These are phyloP conservation scores for Gadopsis bispinosus DNA, from an alignment of 2,797 vertebrate species.

Conservation along the genomic window DNA sequence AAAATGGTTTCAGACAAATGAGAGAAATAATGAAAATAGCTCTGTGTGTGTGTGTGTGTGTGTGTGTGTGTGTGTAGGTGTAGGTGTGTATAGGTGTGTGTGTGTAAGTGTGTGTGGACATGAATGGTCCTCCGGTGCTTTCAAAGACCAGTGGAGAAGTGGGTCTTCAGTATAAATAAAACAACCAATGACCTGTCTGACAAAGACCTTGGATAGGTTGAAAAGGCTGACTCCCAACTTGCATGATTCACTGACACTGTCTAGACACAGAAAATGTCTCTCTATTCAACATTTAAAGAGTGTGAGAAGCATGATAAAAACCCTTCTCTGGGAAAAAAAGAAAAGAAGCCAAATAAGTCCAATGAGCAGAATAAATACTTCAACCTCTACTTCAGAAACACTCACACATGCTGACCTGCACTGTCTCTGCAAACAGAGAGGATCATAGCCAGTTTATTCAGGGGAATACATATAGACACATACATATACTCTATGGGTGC, in stretches of 20 bases:
- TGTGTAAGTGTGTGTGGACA: neutral
- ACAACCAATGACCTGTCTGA: constrained; percentile 47
- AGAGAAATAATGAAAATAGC: constrained; percentile 22
- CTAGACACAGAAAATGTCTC: constrained; percentile 61
- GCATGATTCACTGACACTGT: constrained; percentile 60
- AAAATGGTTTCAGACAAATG: constrained; percentile 4
- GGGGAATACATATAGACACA: constrained; percentile 29
- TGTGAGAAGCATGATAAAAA: constrained; percentile 25
- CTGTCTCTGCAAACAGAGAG: constrained; percentile 39
- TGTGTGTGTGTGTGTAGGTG: no score
- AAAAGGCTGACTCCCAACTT: constrained; percentile 58
- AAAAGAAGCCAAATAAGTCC: constrained; percentile 19
- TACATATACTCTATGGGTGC: constrained; percentile 32
- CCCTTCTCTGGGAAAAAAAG: constrained; percentile 19
- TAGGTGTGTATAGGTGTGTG: no score
- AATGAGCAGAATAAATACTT: constrained; percentile 44
- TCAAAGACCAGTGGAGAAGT: constrained; percentile 36
- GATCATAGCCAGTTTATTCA: constrained; percentile 35
- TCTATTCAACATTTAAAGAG: constrained; percentile 51
- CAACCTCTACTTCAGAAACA: constrained; percentile 56
- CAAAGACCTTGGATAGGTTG: constrained; percentile 53
- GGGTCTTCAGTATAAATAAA: constrained; percentile 48
- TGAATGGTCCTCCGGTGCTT: constrained; percentile 20
- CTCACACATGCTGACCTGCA: constrained; percentile 51
- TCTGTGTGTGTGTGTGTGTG: neutral